Evolutionary conservation across 2,888 invertebrate species (phyloP), one percentile per base, ranked within the genome.

Genomic region (Aspidapion aeneum): DNA sequence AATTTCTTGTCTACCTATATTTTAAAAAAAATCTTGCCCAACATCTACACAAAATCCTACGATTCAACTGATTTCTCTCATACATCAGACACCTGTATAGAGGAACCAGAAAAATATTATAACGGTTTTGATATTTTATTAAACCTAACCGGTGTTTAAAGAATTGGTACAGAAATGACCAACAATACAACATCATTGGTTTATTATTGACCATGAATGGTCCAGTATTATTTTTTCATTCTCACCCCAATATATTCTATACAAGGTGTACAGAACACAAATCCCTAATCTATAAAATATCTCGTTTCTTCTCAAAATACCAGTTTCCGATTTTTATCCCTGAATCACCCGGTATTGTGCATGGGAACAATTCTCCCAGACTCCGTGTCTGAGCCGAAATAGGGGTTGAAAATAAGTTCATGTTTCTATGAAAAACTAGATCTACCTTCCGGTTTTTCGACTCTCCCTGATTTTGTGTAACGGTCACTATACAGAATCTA

Each of bases 381-480:
- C 3, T 35, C 35, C 35, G 5, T 35, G 5, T 3, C 5, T 35
- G n/a, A n/a, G n/a, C n/a, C n/a, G n/a, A 35, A 35, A 35, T 35
- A 35, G 35, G 35, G 35, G 35, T 35, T 12, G 35, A 3, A n/a
- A 35, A 35, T 35, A 35, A 35, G 35, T 35, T 65, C 65, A 65
- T 60, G 65, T 65, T 65, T 65, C 65, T 65, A 65, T 65, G 65
- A 65, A 65, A 63, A 65, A 65, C 62, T 65, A 65, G 65, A 65
- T 57, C 50, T 60, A 60, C 62, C 62, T 62, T 56, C 57, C 18
- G 9, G 35, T 55, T 20, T 16, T 48, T 48, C 35, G 50, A 58
- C 62, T 56, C 50, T 62, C 58, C 21, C 61, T 21, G 63, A 63
- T 63, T 66, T 63, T 60, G 52, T 58, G 35, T 35, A 35, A 35